Conservation (phyloP, 2,113 vertebrate species). For the Pseudopipra pipra region DNA sequence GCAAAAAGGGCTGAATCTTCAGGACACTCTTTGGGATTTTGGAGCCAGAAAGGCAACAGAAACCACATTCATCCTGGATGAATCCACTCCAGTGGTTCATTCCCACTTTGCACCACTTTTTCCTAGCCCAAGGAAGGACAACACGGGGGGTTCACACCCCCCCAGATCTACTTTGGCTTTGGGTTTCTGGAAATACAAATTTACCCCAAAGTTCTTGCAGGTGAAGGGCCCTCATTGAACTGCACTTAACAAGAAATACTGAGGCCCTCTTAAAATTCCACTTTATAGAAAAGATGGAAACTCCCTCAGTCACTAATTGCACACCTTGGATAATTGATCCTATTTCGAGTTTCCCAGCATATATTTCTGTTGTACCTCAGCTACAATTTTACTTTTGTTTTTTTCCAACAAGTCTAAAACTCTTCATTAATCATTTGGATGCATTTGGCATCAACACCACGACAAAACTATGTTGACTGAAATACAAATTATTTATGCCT, state of each 20-base stretch:
- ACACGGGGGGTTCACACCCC: fast-evolving
- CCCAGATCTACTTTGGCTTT: fast-evolving
- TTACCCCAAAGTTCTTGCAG: background rate
- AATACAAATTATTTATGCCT: background rate
- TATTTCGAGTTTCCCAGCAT: background rate
- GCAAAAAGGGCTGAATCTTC: background rate
- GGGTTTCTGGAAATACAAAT: background rate
- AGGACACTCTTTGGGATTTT: background rate
- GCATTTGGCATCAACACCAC: background rate
- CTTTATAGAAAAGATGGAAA: background rate
- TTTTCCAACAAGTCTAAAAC: fast-evolving
- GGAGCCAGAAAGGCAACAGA: background rate
- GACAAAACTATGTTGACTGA: background rate
- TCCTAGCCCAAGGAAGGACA: background rate
- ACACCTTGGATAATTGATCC: background rate
- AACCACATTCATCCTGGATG: background rate
- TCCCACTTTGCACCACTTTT: background rate
- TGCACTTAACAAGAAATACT: background rate
- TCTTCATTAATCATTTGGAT: background rate
- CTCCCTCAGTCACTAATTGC: background rate
- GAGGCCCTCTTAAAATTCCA: background rate
- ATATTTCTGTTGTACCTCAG: background rate
- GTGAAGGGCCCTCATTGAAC: background rate
- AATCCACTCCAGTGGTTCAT: background rate
- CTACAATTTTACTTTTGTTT: background rate